Conservation (phyloP, 2,797 vertebrate species). For the Hydrocynus forskahlii region DNA sequence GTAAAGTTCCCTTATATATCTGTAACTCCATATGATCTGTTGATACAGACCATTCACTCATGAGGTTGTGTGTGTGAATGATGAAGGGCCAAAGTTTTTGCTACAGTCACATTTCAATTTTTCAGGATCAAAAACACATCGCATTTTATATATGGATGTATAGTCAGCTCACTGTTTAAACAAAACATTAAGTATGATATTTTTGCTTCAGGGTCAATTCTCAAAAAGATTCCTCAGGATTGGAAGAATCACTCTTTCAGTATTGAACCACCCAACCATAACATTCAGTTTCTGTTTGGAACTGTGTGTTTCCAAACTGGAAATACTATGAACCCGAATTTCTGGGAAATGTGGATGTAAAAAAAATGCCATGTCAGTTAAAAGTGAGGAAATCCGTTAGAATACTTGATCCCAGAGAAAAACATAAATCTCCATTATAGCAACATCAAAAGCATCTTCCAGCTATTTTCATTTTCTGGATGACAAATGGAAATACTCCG, state of each 20-base stretch:
- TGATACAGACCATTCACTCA: no score
- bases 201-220: no score
- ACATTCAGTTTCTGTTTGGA: neutral
- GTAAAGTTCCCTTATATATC: neutral
- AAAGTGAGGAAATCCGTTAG: conserved; percentile 16
- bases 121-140: no score
- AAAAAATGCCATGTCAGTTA: neutral
- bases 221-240: neutral
- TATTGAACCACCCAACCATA: neutral
- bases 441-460: conserved; percentile 5
- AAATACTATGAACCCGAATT: neutral
- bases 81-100: no score
- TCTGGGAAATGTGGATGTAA: neutral
- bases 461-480: conserved; percentile 6
- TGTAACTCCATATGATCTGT: no score
- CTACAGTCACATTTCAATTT: no score
- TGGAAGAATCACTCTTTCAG: no score
- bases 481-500: conserved; percentile 7
- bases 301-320: neutral
- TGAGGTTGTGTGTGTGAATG: no score
- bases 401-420: conserved; percentile 15
- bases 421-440: conserved; percentile 1
- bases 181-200: no score
- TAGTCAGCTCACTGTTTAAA: no score
- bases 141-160: no score